Conservation (phyloP, 23 tunicate species). For the Corella eumyota region DNA sequence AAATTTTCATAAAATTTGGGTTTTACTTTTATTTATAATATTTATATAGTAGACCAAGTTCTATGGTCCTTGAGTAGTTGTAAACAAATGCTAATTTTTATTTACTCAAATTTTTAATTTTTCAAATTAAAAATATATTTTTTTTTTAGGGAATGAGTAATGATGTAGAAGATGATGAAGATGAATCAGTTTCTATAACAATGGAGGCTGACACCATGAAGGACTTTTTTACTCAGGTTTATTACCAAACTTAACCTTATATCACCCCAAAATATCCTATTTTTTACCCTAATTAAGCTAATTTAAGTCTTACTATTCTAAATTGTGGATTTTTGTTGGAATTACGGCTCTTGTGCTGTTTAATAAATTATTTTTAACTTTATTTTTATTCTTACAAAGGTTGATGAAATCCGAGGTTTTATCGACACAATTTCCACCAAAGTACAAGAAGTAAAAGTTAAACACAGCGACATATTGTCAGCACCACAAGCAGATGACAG, state of each 20-base stretch:
- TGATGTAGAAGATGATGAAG: conserved; percentile 47
- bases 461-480: conserved; percentile 81
- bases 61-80: too few species aligned
- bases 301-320: too few species aligned
- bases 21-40: too few species aligned
- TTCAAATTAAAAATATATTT: too few species aligned
- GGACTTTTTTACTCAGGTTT: conserved; percentile 73
- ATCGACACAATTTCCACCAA: conserved; percentile 60
- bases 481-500: conserved; percentile 97
- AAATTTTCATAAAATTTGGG: too few species aligned
- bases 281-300: conserved; percentile 3
- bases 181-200: conserved; percentile 36
- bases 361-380: too few species aligned
- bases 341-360: too few species aligned
- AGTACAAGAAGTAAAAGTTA: conserved; percentile 80
- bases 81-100: too few species aligned
- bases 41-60: too few species aligned
- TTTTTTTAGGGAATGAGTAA: conserved; percentile 30
- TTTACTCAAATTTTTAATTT: too few species aligned
- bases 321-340: too few species aligned
- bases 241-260: background rate
- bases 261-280: background rate
- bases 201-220: conserved; percentile 50
- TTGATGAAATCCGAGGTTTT: conserved; percentile 75
- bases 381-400: conserved; percentile 15